phyloP scores from a whole-genome alignment of 1,140 invertebrate species.

The Diploscapter pachys region DNA sequence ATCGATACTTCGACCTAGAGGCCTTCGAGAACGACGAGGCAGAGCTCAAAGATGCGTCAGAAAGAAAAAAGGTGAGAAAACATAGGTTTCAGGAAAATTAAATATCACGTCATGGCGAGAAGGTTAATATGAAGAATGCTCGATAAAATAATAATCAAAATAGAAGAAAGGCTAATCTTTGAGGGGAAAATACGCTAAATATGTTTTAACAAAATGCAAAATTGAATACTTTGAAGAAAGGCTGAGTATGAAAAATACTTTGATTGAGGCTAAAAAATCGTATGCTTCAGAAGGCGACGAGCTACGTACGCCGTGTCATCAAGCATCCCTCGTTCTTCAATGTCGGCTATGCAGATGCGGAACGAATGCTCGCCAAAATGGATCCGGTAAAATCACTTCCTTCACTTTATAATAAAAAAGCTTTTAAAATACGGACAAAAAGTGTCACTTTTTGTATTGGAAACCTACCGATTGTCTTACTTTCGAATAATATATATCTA shows the following conservation, averaged over 20 bases:
- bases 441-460: not conserved
- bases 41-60: slow-evolving; percentile 61
- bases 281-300: too few relatives aligned
- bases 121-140: not conserved
- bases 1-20: slow-evolving; percentile 87
- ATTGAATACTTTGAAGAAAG: too few relatives aligned
- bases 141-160: too few relatives aligned
- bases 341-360: slow-evolving; percentile 85
- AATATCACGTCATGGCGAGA: not conserved
- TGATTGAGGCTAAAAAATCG: too few relatives aligned
- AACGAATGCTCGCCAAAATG: slow-evolving; percentile 82
- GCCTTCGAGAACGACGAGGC: slow-evolving; percentile 73
- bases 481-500: too few relatives aligned
- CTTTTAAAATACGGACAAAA: slow-evolving; percentile 9
- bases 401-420: not conserved
- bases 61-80: slow-evolving; percentile 1
- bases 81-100: too few relatives aligned
- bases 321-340: slow-evolving; percentile 96
- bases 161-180: slow-evolving; percentile 4
- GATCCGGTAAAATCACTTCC: slow-evolving; percentile 63
- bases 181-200: not conserved
- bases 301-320: slow-evolving; percentile 72
- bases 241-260: too few relatives aligned
- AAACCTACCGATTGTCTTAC: too few relatives aligned
- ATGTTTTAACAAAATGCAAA: too few relatives aligned